phyloP scores from a whole-genome alignment of 2,888 invertebrate species.

The Neria commutata region DNA sequence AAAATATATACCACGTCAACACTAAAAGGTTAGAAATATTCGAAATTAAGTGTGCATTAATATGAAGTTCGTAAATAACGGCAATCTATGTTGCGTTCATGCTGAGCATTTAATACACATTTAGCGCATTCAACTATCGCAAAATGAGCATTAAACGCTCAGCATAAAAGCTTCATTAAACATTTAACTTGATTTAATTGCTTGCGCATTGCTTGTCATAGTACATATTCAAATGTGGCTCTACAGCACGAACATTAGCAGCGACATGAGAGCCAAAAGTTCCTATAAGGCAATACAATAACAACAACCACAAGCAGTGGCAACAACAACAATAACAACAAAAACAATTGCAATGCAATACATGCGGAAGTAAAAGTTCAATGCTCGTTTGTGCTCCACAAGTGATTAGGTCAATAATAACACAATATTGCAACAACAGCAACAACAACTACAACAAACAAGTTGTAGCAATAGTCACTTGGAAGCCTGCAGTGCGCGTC shows the following conservation, averaged over 20 bases:
- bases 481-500: background rate
- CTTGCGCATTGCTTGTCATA: too few species aligned
- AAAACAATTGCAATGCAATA: conserved; percentile 43
- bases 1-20: too few species aligned
- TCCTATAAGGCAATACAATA: background rate
- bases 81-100: too few species aligned
- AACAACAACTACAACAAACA: conserved; percentile 32
- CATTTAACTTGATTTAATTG: background rate
- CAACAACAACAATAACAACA: conserved; percentile 16
- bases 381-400: conserved; percentile 62
- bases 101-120: too few species aligned
- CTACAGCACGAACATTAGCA: background rate
- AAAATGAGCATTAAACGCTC: too few species aligned
- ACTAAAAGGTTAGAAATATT: too few species aligned
- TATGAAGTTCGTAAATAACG: too few species aligned
- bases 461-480: conserved; percentile 11
- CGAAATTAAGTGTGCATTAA: too few species aligned
- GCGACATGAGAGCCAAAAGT: too few species aligned
- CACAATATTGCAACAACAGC: conserved; percentile 50
- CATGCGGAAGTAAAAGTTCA: conserved; percentile 63
- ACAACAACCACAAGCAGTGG: conserved; percentile 11
- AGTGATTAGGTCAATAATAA: conserved; percentile 62
- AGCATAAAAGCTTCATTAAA: too few species aligned
- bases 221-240: background rate
- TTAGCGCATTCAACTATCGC: too few species aligned